Evolutionary conservation across 2,888 invertebrate species (phyloP).

Genomic region (Sympetrum striolatum): DNA sequence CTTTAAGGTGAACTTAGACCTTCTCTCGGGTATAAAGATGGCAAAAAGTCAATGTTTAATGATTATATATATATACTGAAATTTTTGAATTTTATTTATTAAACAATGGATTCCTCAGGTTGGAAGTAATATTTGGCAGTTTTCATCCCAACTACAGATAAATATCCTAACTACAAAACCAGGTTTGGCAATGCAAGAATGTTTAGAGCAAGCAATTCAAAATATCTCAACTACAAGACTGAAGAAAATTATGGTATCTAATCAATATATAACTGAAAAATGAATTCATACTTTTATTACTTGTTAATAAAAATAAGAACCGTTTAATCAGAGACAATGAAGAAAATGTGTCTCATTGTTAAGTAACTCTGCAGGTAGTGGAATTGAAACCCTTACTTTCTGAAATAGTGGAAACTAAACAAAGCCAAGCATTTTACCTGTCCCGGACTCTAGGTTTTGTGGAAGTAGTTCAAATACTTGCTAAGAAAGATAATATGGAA

Average conservation of each 20-base stretch:
- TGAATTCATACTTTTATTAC: no score
- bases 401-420: neutral
- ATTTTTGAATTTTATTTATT: no score
- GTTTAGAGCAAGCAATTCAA: constrained; percentile 38
- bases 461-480: constrained; percentile 15
- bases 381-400: neutral
- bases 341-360: no score
- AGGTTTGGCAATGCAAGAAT: constrained; percentile 43
- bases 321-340: no score
- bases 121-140: neutral
- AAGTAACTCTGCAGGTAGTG: neutral
- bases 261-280: neutral
- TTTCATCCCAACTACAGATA: constrained; percentile 27
- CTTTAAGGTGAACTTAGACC: no score
- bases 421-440: neutral
- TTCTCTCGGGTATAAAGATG: no score
- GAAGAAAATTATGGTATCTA: constrained; percentile 44
- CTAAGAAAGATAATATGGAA: constrained; percentile 7
- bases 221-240: constrained; percentile 27
- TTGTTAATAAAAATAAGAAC: no score
- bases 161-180: constrained; percentile 44
- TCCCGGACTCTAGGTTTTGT: constrained; percentile 14
- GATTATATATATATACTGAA: no score
- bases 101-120: neutral
- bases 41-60: no score